Evolutionary conservation across 2,888 invertebrate genomes (phyloP).

Genomic region (Watsonalla binaria): DNA sequence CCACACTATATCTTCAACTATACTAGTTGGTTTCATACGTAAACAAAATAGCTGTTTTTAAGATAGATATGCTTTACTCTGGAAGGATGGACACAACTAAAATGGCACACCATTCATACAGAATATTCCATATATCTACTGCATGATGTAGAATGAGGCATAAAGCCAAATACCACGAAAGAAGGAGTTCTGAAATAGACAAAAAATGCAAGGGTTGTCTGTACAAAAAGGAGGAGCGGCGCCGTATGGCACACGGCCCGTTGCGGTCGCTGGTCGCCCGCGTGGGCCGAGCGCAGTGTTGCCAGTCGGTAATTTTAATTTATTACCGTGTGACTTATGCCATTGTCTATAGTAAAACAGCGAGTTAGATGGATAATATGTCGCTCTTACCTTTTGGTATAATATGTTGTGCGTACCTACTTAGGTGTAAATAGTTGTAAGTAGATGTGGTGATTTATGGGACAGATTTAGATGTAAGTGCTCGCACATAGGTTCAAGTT

Average conservation of each 20-base stretch:
- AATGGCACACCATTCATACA: no score
- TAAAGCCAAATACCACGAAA: neutral
- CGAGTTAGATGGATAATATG: neutral
- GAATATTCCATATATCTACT: no score
- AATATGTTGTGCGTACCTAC: no score
- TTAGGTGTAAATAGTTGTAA: no score
- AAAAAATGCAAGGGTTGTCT: slow-evolving; percentile 38
- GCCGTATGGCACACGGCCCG: slow-evolving; percentile 47
- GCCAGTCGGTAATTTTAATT: slow-evolving; percentile 18
- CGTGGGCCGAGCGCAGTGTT: neutral
- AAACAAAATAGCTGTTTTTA: no score
- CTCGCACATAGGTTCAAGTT: no score
- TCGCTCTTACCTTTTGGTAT: neutral
- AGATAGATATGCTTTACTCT: no score
- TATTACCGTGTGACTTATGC: slow-evolving; percentile 7
- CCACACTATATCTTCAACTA: no score
- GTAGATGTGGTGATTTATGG: no score
- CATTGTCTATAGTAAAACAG: neutral
- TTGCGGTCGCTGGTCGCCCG: slow-evolving; percentile 41
- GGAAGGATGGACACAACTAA: no score
- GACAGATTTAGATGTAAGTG: no score
- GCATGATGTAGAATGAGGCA: neutral
- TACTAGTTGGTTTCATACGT: no score
- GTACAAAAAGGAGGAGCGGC: slow-evolving; percentile 39
- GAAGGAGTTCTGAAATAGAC: neutral